Conservation (phyloP, 2,888 invertebrate genomes). For the Scaptomyza cyrtandrae region DNA sequence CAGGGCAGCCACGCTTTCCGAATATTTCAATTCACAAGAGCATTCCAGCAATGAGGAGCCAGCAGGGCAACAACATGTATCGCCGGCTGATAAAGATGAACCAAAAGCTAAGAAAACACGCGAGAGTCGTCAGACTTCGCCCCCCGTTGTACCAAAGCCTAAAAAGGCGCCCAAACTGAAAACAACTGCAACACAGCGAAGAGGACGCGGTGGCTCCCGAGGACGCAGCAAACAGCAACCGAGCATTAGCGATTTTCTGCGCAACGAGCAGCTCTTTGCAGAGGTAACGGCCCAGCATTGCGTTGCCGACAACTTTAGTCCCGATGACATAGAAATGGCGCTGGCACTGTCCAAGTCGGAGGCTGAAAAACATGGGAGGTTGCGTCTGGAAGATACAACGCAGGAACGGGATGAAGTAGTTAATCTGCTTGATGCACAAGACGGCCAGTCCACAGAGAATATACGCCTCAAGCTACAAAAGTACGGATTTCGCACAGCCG, state of each 20-base stretch:
- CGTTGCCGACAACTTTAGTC: slow-evolving; percentile 86
- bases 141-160: slow-evolving; percentile 46
- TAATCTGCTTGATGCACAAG: slow-evolving; percentile 44
- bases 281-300: slow-evolving; percentile 83
- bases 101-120: slow-evolving; percentile 44
- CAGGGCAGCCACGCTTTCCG: slow-evolving; percentile 54
- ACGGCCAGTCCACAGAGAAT: slow-evolving; percentile 47
- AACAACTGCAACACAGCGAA: slow-evolving; percentile 17
- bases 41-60: slow-evolving; percentile 16
- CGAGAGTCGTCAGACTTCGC: slow-evolving; percentile 56
- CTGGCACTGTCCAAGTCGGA: slow-evolving; percentile 88
- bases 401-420: slow-evolving; percentile 54
- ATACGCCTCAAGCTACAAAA: slow-evolving; percentile 86
- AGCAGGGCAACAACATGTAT: not conserved
- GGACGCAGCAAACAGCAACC: slow-evolving; percentile 71
- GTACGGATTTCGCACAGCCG: slow-evolving; percentile 86
- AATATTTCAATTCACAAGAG: slow-evolving; percentile 68
- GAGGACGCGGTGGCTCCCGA: slow-evolving; percentile 39
- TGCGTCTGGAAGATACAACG: slow-evolving; percentile 34
- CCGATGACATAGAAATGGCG: slow-evolving; percentile 88
- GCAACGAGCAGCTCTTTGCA: slow-evolving; percentile 82
- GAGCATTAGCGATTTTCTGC: slow-evolving; percentile 80
- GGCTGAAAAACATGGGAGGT: slow-evolving; percentile 60
- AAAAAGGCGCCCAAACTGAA: slow-evolving; percentile 75
- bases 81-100: slow-evolving; percentile 28